These are phyloP conservation scores for Zaprionus africanus DNA, from an alignment of 1,140 invertebrate genomes.

Conservation along the genomic window DNA sequence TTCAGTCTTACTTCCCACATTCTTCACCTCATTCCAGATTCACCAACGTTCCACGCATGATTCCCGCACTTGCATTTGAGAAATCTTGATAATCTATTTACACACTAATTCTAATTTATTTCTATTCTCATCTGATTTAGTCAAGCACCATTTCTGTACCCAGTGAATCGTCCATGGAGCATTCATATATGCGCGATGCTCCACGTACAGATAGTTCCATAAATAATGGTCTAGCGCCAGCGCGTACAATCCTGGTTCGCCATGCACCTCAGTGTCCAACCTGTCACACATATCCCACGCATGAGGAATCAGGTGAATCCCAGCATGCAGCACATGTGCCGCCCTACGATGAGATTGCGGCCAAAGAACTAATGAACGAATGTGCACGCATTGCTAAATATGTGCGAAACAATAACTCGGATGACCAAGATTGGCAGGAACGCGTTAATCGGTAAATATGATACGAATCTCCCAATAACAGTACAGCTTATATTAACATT, in stretches of 20 bases:
- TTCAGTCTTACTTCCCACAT: conserved; percentile 4
- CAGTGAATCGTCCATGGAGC: conserved; percentile 77
- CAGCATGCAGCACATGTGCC: conserved; percentile 74
- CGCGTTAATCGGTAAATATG: conserved; percentile 86
- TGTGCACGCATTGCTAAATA: conserved; percentile 88
- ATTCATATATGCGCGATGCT: conserved; percentile 76
- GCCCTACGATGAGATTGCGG: conserved; percentile 88
- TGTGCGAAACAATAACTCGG: conserved; percentile 87
- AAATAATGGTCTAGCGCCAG: conserved; percentile 59
- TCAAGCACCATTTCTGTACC: conserved; percentile 70
- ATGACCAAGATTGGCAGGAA: conserved; percentile 90
- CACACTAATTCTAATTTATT: neutral
- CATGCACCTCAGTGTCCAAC: conserved; percentile 80
- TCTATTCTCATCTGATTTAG: conserved; percentile 14
- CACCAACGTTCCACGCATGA: conserved; percentile 28
- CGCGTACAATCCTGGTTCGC: conserved; percentile 71
- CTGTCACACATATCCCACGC: conserved; percentile 73
- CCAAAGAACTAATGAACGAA: conserved; percentile 89
- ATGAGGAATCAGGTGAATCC: conserved; percentile 62
- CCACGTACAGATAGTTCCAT: conserved; percentile 42
- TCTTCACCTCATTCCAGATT: conserved; percentile 9
- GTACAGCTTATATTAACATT: neutral
- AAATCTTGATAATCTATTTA: neutral
- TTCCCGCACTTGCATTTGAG: neutral
- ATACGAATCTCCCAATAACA: rapidly evolving